phyloP scores from a whole-genome alignment of 2,888 invertebrate genomes.

The Papilio elwesi region DNA sequence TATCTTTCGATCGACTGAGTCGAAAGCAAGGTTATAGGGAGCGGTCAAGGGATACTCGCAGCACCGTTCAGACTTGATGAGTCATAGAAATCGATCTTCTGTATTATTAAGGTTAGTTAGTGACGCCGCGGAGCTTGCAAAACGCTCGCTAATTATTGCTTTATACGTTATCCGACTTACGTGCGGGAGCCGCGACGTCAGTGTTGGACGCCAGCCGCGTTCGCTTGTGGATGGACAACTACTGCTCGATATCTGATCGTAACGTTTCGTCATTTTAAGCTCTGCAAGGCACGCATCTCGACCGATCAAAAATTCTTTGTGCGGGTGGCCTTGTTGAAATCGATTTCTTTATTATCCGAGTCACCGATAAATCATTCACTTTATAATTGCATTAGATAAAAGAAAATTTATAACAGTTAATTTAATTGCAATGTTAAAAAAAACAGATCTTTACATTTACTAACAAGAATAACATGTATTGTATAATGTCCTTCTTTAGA shows the following conservation, averaged over 20 bases:
- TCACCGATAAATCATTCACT: constrained; percentile 38
- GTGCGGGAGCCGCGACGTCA: constrained; percentile 54
- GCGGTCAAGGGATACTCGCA: constrained; percentile 77
- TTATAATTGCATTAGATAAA: constrained; percentile 49
- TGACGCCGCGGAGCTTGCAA: constrained; percentile 62
- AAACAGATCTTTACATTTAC: not conserved
- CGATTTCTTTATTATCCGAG: constrained; percentile 61
- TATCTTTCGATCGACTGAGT: constrained; percentile 67
- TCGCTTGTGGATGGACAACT: constrained; percentile 62
- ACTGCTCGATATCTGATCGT: constrained; percentile 73
- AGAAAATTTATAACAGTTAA: constrained; percentile 18
- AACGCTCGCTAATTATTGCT: constrained; percentile 71
- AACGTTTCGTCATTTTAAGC: constrained; percentile 68
- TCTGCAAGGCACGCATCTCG: constrained; percentile 64
- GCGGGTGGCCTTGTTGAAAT: constrained; percentile 64
- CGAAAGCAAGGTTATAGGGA: constrained; percentile 79
- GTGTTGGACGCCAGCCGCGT: constrained; percentile 58
- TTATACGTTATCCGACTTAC: constrained; percentile 44
- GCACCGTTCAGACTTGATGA: constrained; percentile 73
- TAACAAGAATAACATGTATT: not conserved
- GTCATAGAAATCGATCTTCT: constrained; percentile 62
- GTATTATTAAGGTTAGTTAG: constrained; percentile 64
- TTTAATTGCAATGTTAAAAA: constrained; percentile 8
- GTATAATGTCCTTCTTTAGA: not conserved
- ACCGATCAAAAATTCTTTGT: constrained; percentile 61